These are phyloP conservation scores for Carposina sasakii DNA, from an alignment of 1,140 invertebrate species.

Conservation along the genomic window DNA sequence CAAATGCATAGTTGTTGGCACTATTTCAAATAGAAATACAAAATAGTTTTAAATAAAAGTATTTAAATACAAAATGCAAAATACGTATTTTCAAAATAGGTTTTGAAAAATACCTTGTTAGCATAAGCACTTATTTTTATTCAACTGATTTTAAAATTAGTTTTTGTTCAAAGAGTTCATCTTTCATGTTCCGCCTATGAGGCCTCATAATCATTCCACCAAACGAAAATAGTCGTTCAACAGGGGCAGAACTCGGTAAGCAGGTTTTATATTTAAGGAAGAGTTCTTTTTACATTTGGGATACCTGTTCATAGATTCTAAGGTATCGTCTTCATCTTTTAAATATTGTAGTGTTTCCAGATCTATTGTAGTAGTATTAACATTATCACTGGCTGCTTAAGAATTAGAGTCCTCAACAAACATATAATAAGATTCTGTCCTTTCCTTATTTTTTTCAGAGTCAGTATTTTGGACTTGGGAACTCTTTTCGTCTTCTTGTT, in stretches of 20 bases:
- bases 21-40: constrained; percentile 22
- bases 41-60: constrained; percentile 15
- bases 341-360: constrained; percentile 20
- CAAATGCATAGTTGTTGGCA: constrained; percentile 18
- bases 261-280: constrained; percentile 30
- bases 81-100: constrained; percentile 26
- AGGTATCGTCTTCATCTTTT: constrained; percentile 22
- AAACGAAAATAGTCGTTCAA: constrained; percentile 28
- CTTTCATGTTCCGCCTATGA: constrained; percentile 24
- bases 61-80: constrained; percentile 26
- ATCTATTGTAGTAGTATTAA: constrained; percentile 15
- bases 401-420: constrained; percentile 27
- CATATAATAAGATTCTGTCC: constrained; percentile 32
- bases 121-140: constrained; percentile 13
- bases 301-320: constrained; percentile 26
- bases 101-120: constrained; percentile 24
- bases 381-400: constrained; percentile 22
- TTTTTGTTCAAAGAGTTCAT: constrained; percentile 20
- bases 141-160: not conserved
- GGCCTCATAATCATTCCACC: constrained; percentile 25
- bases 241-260: constrained; percentile 25
- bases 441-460: no score
- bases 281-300: constrained; percentile 22
- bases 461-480: no score
- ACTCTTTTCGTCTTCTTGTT: no score